Base-by-base conservation (phyloP, 2,113 vertebrate species). In the Scomber colias region DNA sequence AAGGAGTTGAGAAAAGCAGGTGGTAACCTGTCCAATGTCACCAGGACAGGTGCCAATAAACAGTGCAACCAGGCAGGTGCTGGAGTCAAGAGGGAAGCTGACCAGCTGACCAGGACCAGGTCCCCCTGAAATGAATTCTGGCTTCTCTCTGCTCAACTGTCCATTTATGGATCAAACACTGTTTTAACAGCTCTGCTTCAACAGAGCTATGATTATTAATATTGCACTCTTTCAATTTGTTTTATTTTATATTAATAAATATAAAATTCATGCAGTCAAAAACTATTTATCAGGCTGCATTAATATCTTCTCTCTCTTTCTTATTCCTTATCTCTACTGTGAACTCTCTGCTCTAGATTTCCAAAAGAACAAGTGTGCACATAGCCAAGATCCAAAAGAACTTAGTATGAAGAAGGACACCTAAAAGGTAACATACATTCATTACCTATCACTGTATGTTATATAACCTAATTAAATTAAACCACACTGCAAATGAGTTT, bases 231-330 rank as follows among this genome's bases (percentile, higher is more conserved):
- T 10, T 48, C 2, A 61, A 53, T 79, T 80, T 48, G 13, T 62
- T 68, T 68, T 53, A 68, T 51, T 80, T 72, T 12, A 66, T 27
- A 60, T 24, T 30, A 60, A 50, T 74, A 15, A 14, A 48, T 56
- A 75, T 56, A 56, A 66, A 74, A 70, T 15, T 53, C n/a, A 45
- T 24, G 55, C 15, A 45, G 1, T 55, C 7, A 27, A 54, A 54
- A 51, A 66, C 53, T n/a, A 76, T 66, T 75, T 30, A 71, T 51
- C 35, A 16, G 27, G 35, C 35, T 40, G n/a, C 24, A 57, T 75
- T 56, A 64, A 70, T 69, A n/a, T 66, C 61, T 55, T 77, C 60
- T 78, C 50, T 49, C 11, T 77, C 14, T 16, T 35, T 54, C 5
- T 45, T 31, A 62, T 76, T 46, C 21, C 5, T 65, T 51, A 64